Base-by-base conservation (phyloP, 2,888 invertebrate species). In the Mycogona germanica region DNA sequence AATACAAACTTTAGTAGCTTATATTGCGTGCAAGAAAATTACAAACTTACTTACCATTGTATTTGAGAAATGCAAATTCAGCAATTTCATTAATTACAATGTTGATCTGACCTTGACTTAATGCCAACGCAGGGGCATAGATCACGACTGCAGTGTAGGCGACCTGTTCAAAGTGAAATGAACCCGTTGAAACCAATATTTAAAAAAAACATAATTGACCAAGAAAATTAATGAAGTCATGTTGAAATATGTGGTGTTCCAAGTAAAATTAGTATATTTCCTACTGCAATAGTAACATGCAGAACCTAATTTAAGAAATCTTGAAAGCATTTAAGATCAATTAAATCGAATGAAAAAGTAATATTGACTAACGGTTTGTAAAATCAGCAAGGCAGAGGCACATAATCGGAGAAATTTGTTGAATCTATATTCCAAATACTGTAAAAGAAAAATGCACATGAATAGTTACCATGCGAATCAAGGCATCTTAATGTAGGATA, bases 121-220 rank as follows among this genome's bases (percentile, higher is more conserved):
- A n/a, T 32, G 35, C 35, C 45, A 45, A 45, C 12, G 45, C 45
- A 9, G 45, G 45, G 7, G 45, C 45, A 45, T 45, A 45, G 19
- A 45, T 23, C 9, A 45, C 45, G 26, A n/a, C 14, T 9, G 45
- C 45, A 25, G 45, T 45, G n/a, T 45, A 45, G n/a, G 26, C 14
- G 7, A 45, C 7, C 45, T 32, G 35, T n/a, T 32, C 26, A 45
- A 9, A 32, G n/a, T 12, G 9, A 9, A n/a, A 12, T 32, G n/a
- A 32, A 32, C n/a, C 9, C 9, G 9, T 12, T 32, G 9, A 12
- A 9, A 12, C n/a, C n/a, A n/a, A n/a, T n/a, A n/a, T n/a, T n/a
- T n/a, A n/a, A n/a, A n/a, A n/a, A n/a, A n/a, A n/a, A n/a, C n/a
- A n/a, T n/a, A n/a, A n/a, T n/a, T n/a, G n/a, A n/a, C n/a, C n/a